Conservation (phyloP, 2,888 invertebrate genomes). For the Drosophila barbarae region DNA sequence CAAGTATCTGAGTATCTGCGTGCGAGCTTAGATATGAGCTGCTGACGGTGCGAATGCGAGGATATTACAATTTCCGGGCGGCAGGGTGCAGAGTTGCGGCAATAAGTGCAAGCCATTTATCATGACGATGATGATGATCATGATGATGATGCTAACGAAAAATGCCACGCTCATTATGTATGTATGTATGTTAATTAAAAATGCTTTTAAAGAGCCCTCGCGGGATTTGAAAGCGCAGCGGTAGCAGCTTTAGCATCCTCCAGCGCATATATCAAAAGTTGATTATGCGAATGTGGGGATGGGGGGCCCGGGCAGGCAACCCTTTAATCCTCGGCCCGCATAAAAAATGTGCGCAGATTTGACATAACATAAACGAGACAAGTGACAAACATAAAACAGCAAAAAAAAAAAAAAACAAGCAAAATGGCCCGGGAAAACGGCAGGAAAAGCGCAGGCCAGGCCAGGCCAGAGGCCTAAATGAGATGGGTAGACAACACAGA, state of each 20-base stretch:
- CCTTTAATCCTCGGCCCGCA: conserved; percentile 38
- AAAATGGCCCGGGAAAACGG: conserved; percentile 29
- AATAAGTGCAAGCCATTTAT: conserved; percentile 64
- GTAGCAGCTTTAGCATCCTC: conserved; percentile 48
- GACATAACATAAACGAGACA: conserved; percentile 67
- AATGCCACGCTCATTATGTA: conserved; percentile 62
- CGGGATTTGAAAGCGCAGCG: conserved; percentile 68
- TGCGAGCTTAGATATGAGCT: conserved; percentile 18
- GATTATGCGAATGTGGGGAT: conserved; percentile 60
- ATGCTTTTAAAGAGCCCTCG: conserved; percentile 69
- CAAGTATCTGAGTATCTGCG: conserved; percentile 4
- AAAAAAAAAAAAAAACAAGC: conserved; percentile 11
- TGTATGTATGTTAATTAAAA: conserved; percentile 74
- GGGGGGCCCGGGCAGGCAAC: conserved; percentile 31
- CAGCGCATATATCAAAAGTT: conserved; percentile 65
- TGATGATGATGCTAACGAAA: conserved; percentile 41
- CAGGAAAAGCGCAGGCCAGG: conserved; percentile 26
- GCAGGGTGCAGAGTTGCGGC: conserved; percentile 7
- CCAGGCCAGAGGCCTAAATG: conserved; percentile 48
- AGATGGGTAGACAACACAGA: conserved; percentile 46
- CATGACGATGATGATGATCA: conserved; percentile 22
- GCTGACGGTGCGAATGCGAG: conserved; percentile 13
- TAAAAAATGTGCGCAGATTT: conserved; percentile 65
- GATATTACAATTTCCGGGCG: conserved; percentile 19
- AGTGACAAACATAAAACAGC: conserved; percentile 63